These are phyloP conservation scores for Cololabis saira DNA, from an alignment of 2,113 vertebrate genomes.

Conservation along the genomic window DNA sequence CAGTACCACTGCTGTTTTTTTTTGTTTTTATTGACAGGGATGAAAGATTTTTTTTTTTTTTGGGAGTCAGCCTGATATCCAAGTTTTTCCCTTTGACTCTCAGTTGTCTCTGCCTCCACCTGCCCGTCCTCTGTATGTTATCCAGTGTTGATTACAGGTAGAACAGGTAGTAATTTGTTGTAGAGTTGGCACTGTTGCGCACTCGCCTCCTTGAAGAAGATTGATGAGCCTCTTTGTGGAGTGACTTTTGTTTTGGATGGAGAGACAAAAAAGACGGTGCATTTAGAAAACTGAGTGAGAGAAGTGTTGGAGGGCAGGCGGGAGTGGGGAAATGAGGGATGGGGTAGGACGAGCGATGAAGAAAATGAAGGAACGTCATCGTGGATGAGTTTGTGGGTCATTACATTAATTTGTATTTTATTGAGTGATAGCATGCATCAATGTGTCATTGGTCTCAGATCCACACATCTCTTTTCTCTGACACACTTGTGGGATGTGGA, in stretches of 20 bases:
- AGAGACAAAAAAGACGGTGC: slow-evolving; percentile 55
- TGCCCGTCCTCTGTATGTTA: slow-evolving; percentile 40
- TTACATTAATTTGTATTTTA: slow-evolving; percentile 63
- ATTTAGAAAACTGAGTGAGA: slow-evolving; percentile 44
- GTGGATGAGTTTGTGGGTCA: slow-evolving; percentile 52
- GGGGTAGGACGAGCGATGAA: slow-evolving; percentile 42
- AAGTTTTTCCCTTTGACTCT: slow-evolving; percentile 33
- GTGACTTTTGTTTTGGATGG: slow-evolving; percentile 71
- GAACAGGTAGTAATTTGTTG: slow-evolving; percentile 70
- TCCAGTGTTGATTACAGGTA: slow-evolving; percentile 56
- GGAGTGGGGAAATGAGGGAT: slow-evolving; percentile 8
- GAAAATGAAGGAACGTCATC: slow-evolving; percentile 58
- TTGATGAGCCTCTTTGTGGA: slow-evolving; percentile 72
- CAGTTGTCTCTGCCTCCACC: slow-evolving; percentile 6
- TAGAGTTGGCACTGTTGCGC: slow-evolving; percentile 69
- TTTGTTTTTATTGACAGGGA: slow-evolving; percentile 28
- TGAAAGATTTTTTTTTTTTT: slow-evolving; percentile 24
- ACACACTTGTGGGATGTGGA: slow-evolving; percentile 18
- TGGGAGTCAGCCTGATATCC: slow-evolving; percentile 40
- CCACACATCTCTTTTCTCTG: slow-evolving; percentile 17
- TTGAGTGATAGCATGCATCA: slow-evolving; percentile 32
- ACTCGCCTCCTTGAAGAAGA: slow-evolving; percentile 72
- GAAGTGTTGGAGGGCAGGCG: slow-evolving; percentile 7
- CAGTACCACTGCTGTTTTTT: slow-evolving; percentile 15
- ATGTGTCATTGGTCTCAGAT: slow-evolving; percentile 51